phyloP scores from a whole-genome alignment of 1,140 invertebrate genomes.

The Watersipora subatra region DNA sequence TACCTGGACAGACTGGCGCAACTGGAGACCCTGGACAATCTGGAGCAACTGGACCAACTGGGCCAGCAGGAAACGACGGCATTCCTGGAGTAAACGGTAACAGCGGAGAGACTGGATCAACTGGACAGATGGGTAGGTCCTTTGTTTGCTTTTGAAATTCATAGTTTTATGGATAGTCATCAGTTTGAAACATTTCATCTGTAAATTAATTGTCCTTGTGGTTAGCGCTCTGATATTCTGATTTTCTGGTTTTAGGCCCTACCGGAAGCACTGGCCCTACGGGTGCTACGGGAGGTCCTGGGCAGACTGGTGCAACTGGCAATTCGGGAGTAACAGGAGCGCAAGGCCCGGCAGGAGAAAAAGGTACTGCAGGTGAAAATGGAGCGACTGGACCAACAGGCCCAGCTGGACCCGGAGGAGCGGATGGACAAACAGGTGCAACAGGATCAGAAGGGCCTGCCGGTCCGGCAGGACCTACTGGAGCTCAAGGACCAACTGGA shows the following conservation, averaged over 20 bases:
- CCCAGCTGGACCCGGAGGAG: not conserved
- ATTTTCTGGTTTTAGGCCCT: no score
- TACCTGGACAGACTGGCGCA: not conserved
- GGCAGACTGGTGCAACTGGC: constrained; percentile 5
- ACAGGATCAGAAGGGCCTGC: not conserved
- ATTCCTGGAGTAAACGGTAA: not conserved
- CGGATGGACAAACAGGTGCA: not conserved
- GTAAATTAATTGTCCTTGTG: no score
- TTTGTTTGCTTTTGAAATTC: no score
- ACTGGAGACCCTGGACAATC: not conserved
- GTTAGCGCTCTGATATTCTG: no score
- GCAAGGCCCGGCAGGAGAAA: not conserved
- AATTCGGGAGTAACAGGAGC: not conserved
- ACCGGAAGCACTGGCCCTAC: not conserved
- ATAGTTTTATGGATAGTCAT: no score
- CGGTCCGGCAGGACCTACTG: not conserved
- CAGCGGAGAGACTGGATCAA: not conserved
- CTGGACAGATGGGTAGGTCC: no score
- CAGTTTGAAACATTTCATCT: no score
- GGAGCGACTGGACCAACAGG: not conserved
- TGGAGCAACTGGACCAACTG: not conserved
- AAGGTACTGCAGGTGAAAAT: not conserved
- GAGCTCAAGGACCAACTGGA: not conserved
- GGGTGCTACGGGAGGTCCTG: constrained; percentile 1
- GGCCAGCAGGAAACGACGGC: not conserved